Conservation (phyloP, 2,113 vertebrate species). For the Elgaria multicarinata region DNA sequence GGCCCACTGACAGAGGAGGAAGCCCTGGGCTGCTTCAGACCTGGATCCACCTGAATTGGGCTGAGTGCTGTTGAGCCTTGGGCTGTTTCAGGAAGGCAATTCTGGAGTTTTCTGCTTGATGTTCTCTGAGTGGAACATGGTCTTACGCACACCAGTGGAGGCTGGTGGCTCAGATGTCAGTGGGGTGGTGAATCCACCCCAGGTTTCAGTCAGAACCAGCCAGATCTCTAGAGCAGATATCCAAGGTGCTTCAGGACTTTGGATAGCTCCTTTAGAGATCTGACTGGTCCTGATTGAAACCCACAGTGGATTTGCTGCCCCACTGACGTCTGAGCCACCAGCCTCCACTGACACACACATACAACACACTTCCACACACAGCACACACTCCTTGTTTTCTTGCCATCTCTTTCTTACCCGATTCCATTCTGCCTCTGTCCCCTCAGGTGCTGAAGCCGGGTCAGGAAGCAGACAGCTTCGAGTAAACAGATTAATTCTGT, state of each 20-base stretch:
- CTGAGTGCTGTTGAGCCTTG: not conserved
- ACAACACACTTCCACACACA: slow-evolving; percentile 12
- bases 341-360: not conserved
- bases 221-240: no score
- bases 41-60: not conserved
- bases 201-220: no score
- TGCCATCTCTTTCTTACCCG: slow-evolving; percentile 60
- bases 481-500: slow-evolving; percentile 73
- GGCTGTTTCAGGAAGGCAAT: not conserved
- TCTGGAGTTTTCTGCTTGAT: slow-evolving; percentile 53
- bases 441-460: slow-evolving; percentile 75
- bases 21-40: not conserved
- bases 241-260: no score
- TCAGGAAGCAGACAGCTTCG: slow-evolving; percentile 75
- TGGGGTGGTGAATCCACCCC: no score
- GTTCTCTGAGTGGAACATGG: not conserved
- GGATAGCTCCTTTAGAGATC: no score
- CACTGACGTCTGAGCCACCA: not conserved
- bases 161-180: no score
- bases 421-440: slow-evolving; percentile 68
- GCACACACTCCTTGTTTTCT: slow-evolving; percentile 64
- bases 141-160: not conserved
- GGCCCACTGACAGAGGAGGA: not conserved
- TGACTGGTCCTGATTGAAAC: no score
- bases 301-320: no score